Evolutionary conservation across 2,888 invertebrate genomes (phyloP).

Genomic region (Agrotis segetum): DNA sequence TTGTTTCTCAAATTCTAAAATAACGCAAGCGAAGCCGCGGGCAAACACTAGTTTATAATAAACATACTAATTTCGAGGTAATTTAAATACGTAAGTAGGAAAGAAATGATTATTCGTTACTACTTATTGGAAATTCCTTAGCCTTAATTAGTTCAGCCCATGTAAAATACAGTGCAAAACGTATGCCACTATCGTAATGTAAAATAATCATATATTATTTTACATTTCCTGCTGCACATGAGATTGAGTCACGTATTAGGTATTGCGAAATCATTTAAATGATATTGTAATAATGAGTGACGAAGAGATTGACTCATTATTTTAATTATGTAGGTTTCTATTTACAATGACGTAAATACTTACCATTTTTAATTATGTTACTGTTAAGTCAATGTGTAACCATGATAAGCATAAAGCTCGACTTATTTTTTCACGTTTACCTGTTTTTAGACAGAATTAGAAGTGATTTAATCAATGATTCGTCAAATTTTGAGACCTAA

Average conservation of each 20-base stretch:
- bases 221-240: not conserved
- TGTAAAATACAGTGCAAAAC: not conserved
- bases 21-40: too few species aligned
- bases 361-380: conserved; percentile 11
- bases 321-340: not conserved
- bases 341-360: conserved; percentile 1
- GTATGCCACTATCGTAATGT: not conserved
- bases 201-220: not conserved
- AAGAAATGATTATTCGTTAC: not conserved
- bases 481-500: too few species aligned
- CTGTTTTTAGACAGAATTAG: not conserved
- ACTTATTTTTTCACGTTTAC: not conserved
- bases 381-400: conserved; percentile 3
- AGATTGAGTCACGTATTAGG: conserved; percentile 6
- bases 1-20: too few species aligned
- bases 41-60: not conserved
- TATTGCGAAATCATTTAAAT: conserved; percentile 16
- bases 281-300: conserved; percentile 9
- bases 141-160: not conserved
- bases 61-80: not conserved
- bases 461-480: too few species aligned
- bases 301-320: conserved; percentile 28
- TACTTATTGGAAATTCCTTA: not conserved
- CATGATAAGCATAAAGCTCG: not conserved
- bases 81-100: not conserved